A percentile compares a stretch with the other conserved stretches of the same genome.
Conservation (phyloP, 2,797 vertebrate species). For the Decapterus maruadsi region DNA sequence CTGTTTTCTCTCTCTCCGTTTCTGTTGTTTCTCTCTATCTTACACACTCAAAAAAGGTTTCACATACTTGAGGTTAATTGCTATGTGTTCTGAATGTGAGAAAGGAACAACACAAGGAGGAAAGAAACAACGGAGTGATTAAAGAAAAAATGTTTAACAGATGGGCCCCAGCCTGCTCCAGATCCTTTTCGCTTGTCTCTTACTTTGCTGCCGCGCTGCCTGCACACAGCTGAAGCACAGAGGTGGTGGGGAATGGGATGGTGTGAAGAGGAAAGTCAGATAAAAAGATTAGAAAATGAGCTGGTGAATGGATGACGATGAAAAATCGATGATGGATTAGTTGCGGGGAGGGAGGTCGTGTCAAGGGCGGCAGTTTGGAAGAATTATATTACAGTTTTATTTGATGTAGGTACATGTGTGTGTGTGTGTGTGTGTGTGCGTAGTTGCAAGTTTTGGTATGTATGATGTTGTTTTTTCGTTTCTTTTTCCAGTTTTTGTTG, state of each 20-base stretch:
- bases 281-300: conserved; percentile 1
- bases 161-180: conserved; percentile 79
- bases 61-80: conserved; percentile 76
- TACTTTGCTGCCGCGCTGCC: conserved; percentile 32
- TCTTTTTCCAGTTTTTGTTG: neutral
- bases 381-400: conserved; percentile 5
- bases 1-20: conserved; percentile 29
- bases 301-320: neutral
- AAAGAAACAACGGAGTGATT: conserved; percentile 84
- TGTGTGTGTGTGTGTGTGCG: neutral
- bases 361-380: conserved; percentile 13
- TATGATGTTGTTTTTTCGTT: neutral
- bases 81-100: conserved; percentile 70
- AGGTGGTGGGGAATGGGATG: conserved; percentile 14
- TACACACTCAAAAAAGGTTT: conserved; percentile 40
- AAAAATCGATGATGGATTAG: conserved; percentile 36
- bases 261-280: conserved; percentile 24
- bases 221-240: conserved; percentile 31
- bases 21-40: conserved; percentile 30
- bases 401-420: neutral
- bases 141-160: conserved; percentile 85
- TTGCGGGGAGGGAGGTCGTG: neutral
- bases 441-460: neutral
- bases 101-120: conserved; percentile 79
- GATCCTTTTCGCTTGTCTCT: conserved; percentile 62